A percentile compares a stretch with the other conserved stretches of the same genome.
Evolutionary conservation across 2,888 invertebrate species (phyloP).

Genomic region (Caenorhabditis sp.): DNA sequence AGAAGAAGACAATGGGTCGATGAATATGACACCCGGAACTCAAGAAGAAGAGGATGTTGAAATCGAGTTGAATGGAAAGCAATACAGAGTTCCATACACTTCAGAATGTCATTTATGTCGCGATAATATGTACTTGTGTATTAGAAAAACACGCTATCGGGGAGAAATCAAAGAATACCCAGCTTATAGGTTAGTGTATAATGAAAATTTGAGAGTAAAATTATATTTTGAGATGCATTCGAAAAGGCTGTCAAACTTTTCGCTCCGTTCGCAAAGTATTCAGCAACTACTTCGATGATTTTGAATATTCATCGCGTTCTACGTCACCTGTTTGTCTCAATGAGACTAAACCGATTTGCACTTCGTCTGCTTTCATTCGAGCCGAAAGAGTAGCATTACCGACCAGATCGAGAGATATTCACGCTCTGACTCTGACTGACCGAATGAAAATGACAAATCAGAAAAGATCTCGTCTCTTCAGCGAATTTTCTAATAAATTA

Average conservation of each 20-base stretch:
- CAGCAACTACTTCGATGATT: constrained; percentile 6
- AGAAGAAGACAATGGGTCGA: background rate
- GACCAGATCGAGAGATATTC: background rate
- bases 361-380: background rate
- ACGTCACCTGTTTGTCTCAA: background rate
- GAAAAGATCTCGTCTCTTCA: constrained; percentile 15
- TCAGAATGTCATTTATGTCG: constrained; percentile 45
- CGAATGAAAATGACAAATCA: constrained; percentile 27
- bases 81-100: constrained; percentile 40
- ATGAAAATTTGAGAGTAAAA: background rate
- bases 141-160: constrained; percentile 43
- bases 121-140: constrained; percentile 45
- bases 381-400: background rate
- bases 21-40: no score
- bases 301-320: background rate
- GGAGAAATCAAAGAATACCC: constrained; percentile 42
- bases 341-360: background rate
- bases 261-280: constrained; percentile 48
- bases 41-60: constrained; percentile 10
- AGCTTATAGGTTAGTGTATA: constrained; percentile 32
- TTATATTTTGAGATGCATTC: constrained; percentile 44
- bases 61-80: constrained; percentile 26
- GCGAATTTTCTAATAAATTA: constrained; percentile 28
- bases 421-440: constrained; percentile 9
- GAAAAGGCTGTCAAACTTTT: constrained; percentile 53